phyloP scores from a whole-genome alignment of 1,140 invertebrate species.

The Heliothis virescens region DNA sequence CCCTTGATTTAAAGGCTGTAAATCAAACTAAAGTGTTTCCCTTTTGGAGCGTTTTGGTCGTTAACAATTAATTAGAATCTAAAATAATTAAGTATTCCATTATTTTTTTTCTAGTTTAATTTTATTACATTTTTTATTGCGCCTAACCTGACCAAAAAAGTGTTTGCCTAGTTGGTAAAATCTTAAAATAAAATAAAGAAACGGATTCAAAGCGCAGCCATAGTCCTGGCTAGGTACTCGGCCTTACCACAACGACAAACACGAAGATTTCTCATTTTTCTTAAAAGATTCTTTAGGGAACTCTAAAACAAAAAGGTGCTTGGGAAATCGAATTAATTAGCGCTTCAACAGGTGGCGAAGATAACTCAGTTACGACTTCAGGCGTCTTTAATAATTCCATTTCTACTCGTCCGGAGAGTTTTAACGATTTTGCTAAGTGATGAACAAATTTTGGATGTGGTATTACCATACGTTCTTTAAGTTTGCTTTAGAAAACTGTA shows the following conservation, averaged over 20 bases:
- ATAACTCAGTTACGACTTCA: slow-evolving; percentile 72
- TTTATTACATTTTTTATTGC: background rate
- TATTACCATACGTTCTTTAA: background rate
- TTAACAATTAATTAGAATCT: slow-evolving; percentile 27
- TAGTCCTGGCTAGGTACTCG: no score
- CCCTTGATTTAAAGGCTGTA: slow-evolving; percentile 14
- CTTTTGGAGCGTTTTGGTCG: slow-evolving; percentile 19
- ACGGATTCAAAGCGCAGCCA: no score
- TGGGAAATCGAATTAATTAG: slow-evolving; percentile 81
- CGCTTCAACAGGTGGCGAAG: slow-evolving; percentile 77
- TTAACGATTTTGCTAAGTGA: slow-evolving; percentile 69
- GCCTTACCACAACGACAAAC: no score
- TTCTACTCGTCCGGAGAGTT: slow-evolving; percentile 73
- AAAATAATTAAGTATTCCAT: background rate
- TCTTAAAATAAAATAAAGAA: background rate
- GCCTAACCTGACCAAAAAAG: background rate
- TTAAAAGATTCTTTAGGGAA: slow-evolving; percentile 37
- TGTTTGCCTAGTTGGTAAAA: background rate
- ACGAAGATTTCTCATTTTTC: background rate
- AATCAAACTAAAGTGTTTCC: slow-evolving; percentile 38
- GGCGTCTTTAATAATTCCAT: slow-evolving; percentile 77
- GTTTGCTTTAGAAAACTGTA: no score
- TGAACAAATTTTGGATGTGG: slow-evolving; percentile 4
- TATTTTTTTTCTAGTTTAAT: background rate
- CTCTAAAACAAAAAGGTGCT: slow-evolving; percentile 63